Evolutionary conservation across 2,888 invertebrate genomes (phyloP).

Genomic region (Ariolimax columbianus): DNA sequence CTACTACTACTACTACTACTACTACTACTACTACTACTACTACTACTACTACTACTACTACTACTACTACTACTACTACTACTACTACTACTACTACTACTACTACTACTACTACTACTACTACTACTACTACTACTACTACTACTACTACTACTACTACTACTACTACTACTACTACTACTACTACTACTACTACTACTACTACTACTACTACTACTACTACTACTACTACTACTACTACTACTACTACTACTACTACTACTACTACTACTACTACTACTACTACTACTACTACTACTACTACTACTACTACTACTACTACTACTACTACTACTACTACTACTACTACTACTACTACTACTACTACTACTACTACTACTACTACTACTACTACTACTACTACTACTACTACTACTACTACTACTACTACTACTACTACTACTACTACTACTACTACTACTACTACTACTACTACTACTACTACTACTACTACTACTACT

Average conservation of each 20-base stretch:
- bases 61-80: conserved; percentile 26
- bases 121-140: conserved; percentile 44
- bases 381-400: conserved; percentile 43
- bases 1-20: conserved; percentile 48
- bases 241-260: conserved; percentile 46
- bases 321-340: conserved; percentile 44
- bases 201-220: conserved; percentile 38
- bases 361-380: conserved; percentile 42
- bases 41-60: conserved; percentile 30
- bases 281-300: conserved; percentile 42
- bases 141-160: conserved; percentile 43
- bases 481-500: conserved; percentile 42
- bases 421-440: conserved; percentile 8
- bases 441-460: conserved; percentile 27
- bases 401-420: conserved; percentile 8
- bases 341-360: conserved; percentile 44
- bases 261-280: conserved; percentile 45
- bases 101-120: conserved; percentile 43
- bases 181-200: conserved; percentile 44
- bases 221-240: conserved; percentile 43
- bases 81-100: conserved; percentile 42
- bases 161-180: conserved; percentile 47
- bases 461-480: conserved; percentile 32
- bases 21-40: conserved; percentile 45
- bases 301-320: conserved; percentile 20